Evolutionary conservation across 2,113 vertebrate species (phyloP), one percentile per base, ranked within the genome.

Genomic region (Hiodon tergisus): DNA sequence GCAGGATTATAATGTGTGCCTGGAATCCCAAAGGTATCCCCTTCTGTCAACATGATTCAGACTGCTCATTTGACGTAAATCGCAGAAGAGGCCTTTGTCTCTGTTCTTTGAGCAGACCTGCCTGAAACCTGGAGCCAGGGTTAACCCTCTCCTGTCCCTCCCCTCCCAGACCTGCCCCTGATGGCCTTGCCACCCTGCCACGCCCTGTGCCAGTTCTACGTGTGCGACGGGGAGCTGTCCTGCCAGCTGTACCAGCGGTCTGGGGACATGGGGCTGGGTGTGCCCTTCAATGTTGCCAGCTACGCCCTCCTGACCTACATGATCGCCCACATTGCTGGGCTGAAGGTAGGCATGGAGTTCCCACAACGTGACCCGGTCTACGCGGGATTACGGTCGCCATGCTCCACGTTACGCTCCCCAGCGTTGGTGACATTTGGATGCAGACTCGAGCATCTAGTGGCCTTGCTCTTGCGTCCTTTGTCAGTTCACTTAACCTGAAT

Each of bases 241-340:
- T 98, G 97, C 80, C 97, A 98, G 83, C 88, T 98, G 61, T 99
- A 98, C 84, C 97, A 99, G 87, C 90, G 97, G 67, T 98, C 97
- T 0, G 96, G 92, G 68, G 97, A 99, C 75, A 98, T 99, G 92
- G 97, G 97, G 8, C 90, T 99, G 4, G 97, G 97, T 0, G 96
- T 99, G 57, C 97, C 97, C 47, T 99, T 99, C 85, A 99, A 98
- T 82, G 95, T 98, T 4, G 96, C 96, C 88, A 99, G 97, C 90
- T 98, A 98, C 0, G 89, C 97, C 3, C 87, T 99, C 57, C 95
- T 99, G 13, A 98, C 96, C 0, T 98, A 94, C 86, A 98, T 99
- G 96, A 95, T 99, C 2, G 96, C 97, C 13, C 97, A 98, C 78
- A 87, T 99, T 83, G 96, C 97, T 0, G 94, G 93, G 71, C 90